Evolutionary conservation across 2,797 vertebrate genomes (phyloP), one percentile per base, ranked within the genome.

Genomic region (Calcarius lapponicus): DNA sequence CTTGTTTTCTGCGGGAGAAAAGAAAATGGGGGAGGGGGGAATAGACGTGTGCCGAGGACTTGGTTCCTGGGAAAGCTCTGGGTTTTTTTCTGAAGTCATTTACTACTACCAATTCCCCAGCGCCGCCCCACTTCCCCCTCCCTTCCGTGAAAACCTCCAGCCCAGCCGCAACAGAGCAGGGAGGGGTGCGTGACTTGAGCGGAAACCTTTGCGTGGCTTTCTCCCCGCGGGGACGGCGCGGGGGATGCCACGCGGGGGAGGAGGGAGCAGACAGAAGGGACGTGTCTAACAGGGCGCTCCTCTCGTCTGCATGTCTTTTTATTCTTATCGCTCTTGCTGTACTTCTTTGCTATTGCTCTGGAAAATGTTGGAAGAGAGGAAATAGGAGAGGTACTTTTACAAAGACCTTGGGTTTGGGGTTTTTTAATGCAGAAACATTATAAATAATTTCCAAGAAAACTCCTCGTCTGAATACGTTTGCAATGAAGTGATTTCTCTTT

Each of bases 41-140:
- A 66, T 71, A 80, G 71, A 51, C 83, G 74, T 80, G 64, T 78
- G 60, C 76, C 36, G 40, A 90, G 60, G 53, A 72, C 42, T 92
- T 89, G 76, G 51, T 90, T 88, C 89, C 72, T 86, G 91, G 69
- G 90, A 95, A 94, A 92, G 69, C 72, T 34, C 72, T 24, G 42
- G n/a, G 20, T 11, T n/a, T 83, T 54, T 86, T 80, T 22, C 72
- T 86, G 40, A 83, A 86, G 84, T 88, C 80, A 28, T 72, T 90
- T 94, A 83, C 75, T 88, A 69, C 65, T 86, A 76, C 47, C 48
- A 70, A 13, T 91, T 86, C 80, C 69, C 69, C 84, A 90, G 92
- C 78, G 61, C 83, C 64, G 51, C 56, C 78, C 54, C 67, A 32
- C 53, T 16, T 17, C 10, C 42, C 80, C 21, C 50, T 48, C 43